Conservation (phyloP, 2,797 vertebrate genomes). For the Acomys russatus region DNA sequence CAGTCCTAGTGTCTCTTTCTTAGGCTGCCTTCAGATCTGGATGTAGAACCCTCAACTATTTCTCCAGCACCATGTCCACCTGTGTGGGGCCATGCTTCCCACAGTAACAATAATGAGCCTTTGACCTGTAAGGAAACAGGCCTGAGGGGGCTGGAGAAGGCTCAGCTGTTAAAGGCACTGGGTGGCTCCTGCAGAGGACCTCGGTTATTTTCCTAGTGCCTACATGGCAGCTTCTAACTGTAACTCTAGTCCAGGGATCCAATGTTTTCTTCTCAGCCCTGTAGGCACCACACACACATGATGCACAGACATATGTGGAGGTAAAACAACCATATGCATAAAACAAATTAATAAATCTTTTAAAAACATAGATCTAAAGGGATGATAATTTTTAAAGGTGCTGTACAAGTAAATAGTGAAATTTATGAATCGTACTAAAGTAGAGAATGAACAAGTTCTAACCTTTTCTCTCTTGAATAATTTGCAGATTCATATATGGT, state of each 20-base stretch:
- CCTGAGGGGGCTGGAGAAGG: neutral
- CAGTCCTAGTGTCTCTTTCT: neutral
- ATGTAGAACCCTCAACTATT: neutral
- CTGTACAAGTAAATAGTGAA: neutral
- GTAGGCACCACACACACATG: no score
- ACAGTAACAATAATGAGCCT: neutral
- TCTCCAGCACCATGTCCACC: neutral
- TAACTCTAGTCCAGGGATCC: neutral
- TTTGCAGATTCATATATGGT: neutral
- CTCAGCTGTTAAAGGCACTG: no score
- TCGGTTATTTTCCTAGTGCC: neutral
- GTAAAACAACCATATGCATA: neutral
- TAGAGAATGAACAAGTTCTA: neutral
- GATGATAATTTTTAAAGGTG: neutral
- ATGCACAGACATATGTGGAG: neutral
- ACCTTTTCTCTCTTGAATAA: constrained; percentile 25
- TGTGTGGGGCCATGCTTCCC: no score
- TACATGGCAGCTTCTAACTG: neutral
- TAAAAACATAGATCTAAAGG: neutral
- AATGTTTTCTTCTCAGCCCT: neutral
- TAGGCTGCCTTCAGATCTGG: neutral
- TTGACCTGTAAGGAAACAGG: neutral
- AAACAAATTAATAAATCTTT: neutral
- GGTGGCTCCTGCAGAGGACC: neutral
- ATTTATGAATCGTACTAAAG: constrained; percentile 22